A percentile compares a stretch with the other conserved stretches of the same genome.
Conservation (phyloP, 2,888 invertebrate species). For the Ennomos fuscantarius region DNA sequence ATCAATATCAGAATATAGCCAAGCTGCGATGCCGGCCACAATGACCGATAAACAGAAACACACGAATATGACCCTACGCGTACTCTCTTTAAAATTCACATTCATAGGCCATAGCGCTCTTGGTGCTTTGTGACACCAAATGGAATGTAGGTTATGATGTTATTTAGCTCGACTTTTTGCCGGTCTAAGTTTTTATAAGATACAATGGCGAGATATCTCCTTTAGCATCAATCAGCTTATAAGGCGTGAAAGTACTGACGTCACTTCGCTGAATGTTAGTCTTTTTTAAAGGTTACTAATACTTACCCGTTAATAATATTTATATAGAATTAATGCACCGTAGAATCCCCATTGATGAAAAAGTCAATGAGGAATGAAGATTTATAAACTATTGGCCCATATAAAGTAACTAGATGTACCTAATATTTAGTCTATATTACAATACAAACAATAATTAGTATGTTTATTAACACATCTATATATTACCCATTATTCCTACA, state of each 20-base stretch:
- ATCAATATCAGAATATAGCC: constrained; percentile 79
- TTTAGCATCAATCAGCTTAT: constrained; percentile 80
- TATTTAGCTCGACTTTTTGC: constrained; percentile 79
- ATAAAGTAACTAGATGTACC: too few species aligned
- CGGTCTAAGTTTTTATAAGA: constrained; percentile 74
- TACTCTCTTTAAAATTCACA: constrained; percentile 78
- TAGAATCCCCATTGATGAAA: too few species aligned
- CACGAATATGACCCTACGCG: constrained; percentile 77
- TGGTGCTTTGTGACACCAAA: constrained; percentile 66
- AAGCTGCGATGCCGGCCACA: constrained; percentile 69
- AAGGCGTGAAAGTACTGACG: constrained; percentile 81
- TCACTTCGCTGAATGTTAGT: constrained; percentile 71
- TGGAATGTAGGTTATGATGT: constrained; percentile 84
- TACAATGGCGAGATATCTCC: constrained; percentile 69
- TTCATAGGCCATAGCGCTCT: constrained; percentile 62
- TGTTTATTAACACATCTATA: too few species aligned
- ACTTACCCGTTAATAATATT: too few species aligned
- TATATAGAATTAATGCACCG: too few species aligned
- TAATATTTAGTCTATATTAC: too few species aligned
- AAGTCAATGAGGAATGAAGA: too few species aligned
- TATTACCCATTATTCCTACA: constrained; percentile 1
- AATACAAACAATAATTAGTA: too few species aligned
- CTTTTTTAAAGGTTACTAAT: constrained; percentile 34
- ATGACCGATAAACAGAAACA: constrained; percentile 81
- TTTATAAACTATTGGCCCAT: too few species aligned